Base-by-base conservation (phyloP, 92 coral and sea anemone genomes). In the Bergia sp. region DNA sequence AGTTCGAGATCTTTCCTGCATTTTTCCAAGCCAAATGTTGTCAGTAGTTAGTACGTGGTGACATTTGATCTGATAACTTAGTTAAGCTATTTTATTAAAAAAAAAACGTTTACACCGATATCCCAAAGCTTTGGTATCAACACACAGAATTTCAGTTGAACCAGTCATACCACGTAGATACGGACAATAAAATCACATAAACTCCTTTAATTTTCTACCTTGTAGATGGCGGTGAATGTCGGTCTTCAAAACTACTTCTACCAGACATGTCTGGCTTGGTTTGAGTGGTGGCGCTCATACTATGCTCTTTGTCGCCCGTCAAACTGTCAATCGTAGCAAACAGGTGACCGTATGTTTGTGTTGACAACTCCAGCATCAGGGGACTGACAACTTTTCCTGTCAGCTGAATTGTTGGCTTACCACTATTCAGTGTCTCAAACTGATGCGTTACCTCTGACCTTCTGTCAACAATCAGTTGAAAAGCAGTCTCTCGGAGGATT, bases 321-420 rank as follows among this genome's bases (percentile, higher is more conserved):
- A 97, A 90, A 78, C 90, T 97, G 88, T 97, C 98, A 29, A 94
- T 89, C 3, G 98, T 93, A 5, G 92, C 95, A 76, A 95, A 91
- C 77, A 97, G 66, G 86, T 97, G 98, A 23, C 76, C 85, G 89
- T 97, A 97, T 0, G 98, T 94, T 61, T 91, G 93, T 16, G 95
- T 95, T 10, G 99, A 97, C 64, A 97, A 89, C 86, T 96, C 99
- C 29, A 97, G 90, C 89, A 93, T 91, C 53, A 97, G 79, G 3
- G 99, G 99, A 66, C 93, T 95, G 38, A 96, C 90, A 72, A 97
- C 96, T 50, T 93, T 94, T 1, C 95, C 98, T 13, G 94, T 94
- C 37, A 96, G 80, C 20, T 85, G 91, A 71, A 97, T 96, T 6
- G 90, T 88, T 3, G 99, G 99, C 67, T 95, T 97, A 15, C 87